Evolutionary conservation across 2,797 vertebrate genomes (phyloP).

Genomic region (Rhynchonycteris naso): DNA sequence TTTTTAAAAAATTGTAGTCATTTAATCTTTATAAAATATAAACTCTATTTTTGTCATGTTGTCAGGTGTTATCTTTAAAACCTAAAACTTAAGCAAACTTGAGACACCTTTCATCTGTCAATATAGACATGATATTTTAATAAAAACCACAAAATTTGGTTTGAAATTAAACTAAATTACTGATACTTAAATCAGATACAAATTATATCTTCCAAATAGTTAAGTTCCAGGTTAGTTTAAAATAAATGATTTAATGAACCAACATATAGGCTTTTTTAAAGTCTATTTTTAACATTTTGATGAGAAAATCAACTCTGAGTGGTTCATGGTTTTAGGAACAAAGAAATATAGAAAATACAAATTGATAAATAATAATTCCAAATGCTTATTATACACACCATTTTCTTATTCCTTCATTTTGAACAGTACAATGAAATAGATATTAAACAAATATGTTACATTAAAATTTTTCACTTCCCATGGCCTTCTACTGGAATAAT

Average conservation of each 20-base stretch:
- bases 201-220: not conserved
- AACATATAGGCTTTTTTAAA: not conserved
- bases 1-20: not conserved
- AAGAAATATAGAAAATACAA: not conserved
- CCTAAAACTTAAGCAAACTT: constrained; percentile 49
- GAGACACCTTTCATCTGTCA: constrained; percentile 46
- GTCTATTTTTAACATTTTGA: not conserved
- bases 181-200: not conserved
- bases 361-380: not conserved
- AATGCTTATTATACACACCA: not conserved
- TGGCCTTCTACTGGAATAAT: not conserved
- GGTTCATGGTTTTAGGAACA: not conserved
- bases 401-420: constrained; percentile 11
- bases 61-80: not conserved
- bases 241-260: constrained; percentile 14
- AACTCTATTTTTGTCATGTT: not conserved
- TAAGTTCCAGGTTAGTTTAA: constrained; percentile 26
- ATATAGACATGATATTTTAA: not conserved
- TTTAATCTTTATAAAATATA: constrained; percentile 29
- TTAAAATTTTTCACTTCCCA: not conserved
- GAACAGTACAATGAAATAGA: not conserved
- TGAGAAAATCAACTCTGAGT: constrained; percentile 1
- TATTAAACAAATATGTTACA: not conserved
- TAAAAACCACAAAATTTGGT: constrained; percentile 10
- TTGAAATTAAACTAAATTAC: constrained; percentile 32